These are phyloP conservation scores for Drosophila elegans DNA, from an alignment of 1,140 invertebrate species.

Conservation along the genomic window DNA sequence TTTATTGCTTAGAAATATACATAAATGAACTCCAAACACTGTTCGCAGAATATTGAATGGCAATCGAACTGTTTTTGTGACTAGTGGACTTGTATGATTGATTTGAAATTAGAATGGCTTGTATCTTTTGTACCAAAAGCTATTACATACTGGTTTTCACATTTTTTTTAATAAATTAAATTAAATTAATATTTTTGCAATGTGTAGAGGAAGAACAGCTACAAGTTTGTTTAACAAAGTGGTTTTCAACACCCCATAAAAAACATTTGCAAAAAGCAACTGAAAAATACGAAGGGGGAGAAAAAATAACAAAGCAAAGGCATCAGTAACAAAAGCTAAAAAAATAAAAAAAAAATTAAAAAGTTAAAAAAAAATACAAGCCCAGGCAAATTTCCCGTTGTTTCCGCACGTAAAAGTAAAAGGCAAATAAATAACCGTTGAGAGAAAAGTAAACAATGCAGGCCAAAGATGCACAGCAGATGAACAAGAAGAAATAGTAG, in stretches of 20 bases:
- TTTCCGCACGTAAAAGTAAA: slow-evolving; percentile 54
- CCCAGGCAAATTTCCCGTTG: slow-evolving; percentile 66
- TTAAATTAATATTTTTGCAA: slow-evolving; percentile 1
- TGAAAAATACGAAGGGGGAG: slow-evolving; percentile 3
- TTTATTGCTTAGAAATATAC: too few species aligned
- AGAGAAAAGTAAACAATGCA: slow-evolving; percentile 77
- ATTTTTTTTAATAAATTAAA: too few species aligned
- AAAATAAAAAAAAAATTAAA: slow-evolving; percentile 23
- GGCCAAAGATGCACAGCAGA: slow-evolving; percentile 45
- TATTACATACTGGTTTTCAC: too few species aligned
- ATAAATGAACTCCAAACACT: too few species aligned
- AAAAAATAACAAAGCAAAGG: slow-evolving; percentile 13
- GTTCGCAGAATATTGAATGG: too few species aligned
- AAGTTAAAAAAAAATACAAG: slow-evolving; percentile 6
- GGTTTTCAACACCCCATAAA: slow-evolving; percentile 70
- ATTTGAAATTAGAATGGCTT: too few species aligned
- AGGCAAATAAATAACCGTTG: slow-evolving; percentile 74
- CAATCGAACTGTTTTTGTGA: too few species aligned
- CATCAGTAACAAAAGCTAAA: slow-evolving; percentile 26
- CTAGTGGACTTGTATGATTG: too few species aligned
- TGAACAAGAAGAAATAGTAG: slow-evolving; percentile 41
- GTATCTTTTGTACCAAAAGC: too few species aligned
- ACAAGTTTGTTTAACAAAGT: slow-evolving; percentile 78
- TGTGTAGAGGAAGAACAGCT: slow-evolving; percentile 34
- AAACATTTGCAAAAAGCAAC: slow-evolving; percentile 49